phyloP scores from a whole-genome alignment of 1,140 invertebrate genomes.

The Himalopsyche phryganea region DNA sequence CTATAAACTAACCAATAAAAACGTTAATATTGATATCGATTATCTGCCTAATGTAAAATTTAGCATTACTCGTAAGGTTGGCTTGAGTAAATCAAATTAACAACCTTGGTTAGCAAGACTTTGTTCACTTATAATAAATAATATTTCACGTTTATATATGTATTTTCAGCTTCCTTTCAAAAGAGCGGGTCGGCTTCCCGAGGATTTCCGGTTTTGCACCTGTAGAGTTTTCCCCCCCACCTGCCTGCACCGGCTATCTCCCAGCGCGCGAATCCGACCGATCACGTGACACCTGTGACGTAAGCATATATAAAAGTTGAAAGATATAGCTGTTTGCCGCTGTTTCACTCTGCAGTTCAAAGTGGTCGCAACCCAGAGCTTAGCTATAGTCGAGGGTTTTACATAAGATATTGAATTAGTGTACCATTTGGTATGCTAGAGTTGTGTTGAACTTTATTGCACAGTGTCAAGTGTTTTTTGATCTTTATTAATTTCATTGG shows the following conservation, averaged over 20 bases:
- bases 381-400: neutral
- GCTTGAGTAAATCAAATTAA: too few relatives aligned
- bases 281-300: constrained; percentile 25
- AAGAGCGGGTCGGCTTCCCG: too few relatives aligned
- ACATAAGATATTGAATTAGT: neutral
- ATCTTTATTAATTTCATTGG: constrained; percentile 8
- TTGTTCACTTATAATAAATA: too few relatives aligned
- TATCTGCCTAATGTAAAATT: too few relatives aligned
- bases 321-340: neutral
- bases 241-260: neutral
- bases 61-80: too few relatives aligned
- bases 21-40: too few relatives aligned
- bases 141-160: too few relatives aligned
- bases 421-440: too few relatives aligned
- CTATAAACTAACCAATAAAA: too few relatives aligned
- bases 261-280: neutral
- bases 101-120: too few relatives aligned
- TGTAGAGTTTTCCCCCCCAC: neutral
- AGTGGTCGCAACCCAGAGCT: neutral
- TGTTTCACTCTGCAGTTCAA: constrained; percentile 7
- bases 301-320: constrained; percentile 22
- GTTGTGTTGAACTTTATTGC: neutral
- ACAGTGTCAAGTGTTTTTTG: neutral
- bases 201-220: too few relatives aligned
- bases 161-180: too few relatives aligned